A percentile compares a stretch with the other conserved stretches of the same genome.
Conservation (phyloP, 2,888 invertebrate genomes). For the Ormyrus pomaceus region DNA sequence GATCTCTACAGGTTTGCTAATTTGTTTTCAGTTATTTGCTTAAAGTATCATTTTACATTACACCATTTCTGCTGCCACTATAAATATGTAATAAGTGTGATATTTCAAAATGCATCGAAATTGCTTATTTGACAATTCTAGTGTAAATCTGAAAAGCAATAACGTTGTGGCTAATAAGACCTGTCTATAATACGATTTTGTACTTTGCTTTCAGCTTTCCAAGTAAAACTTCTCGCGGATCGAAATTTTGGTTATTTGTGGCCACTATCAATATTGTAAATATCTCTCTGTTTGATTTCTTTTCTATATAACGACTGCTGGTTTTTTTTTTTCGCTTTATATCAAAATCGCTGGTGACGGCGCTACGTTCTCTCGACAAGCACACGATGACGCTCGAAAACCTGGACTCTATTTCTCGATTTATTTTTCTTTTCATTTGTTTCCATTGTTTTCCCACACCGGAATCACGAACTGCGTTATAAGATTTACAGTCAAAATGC, state of each 20-base stretch:
- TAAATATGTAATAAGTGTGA: too few relatives aligned
- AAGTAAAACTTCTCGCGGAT: not conserved
- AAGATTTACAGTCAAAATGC: not conserved
- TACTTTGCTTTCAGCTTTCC: too few relatives aligned
- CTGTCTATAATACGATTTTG: too few relatives aligned
- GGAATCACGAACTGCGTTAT: not conserved
- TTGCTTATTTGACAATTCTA: too few relatives aligned
- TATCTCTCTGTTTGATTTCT: slow-evolving; percentile 16
- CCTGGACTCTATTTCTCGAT: slow-evolving; percentile 7
- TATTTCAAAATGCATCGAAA: too few relatives aligned
- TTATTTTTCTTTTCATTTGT: slow-evolving; percentile 13
- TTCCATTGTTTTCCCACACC: not conserved
- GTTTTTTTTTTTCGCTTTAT: slow-evolving; percentile 28
- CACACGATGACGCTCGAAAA: slow-evolving; percentile 33
- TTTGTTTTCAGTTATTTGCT: too few relatives aligned
- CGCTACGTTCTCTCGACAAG: slow-evolving; percentile 14
- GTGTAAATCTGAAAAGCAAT: too few relatives aligned
- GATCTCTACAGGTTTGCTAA: too few relatives aligned
- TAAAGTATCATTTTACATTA: too few relatives aligned
- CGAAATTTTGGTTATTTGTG: slow-evolving; percentile 43
- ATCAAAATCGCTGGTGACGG: slow-evolving; percentile 33
- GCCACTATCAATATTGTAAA: slow-evolving; percentile 22
- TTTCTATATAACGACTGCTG: slow-evolving; percentile 5
- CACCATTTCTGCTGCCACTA: too few relatives aligned
- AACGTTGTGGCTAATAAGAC: too few relatives aligned